Evolutionary conservation across 2,888 invertebrate genomes (phyloP), one percentile per base, ranked within the genome.

Genomic region (Acanthosepion pharaonis): DNA sequence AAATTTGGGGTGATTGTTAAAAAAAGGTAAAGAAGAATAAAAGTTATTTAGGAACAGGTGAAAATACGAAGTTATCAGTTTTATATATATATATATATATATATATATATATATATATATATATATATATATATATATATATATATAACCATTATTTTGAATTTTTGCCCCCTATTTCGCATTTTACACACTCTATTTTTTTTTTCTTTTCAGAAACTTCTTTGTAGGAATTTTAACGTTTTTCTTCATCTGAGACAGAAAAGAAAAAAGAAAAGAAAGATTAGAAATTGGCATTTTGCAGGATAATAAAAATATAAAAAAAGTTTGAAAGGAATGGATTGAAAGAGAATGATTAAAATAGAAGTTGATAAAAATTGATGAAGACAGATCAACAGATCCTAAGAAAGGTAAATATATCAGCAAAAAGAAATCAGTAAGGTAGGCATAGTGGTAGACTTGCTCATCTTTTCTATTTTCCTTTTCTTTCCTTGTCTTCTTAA

Each of bases 71-170:
- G 78, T 78, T 78, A 9, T 78, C 8, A 5, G 11, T 5, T 6
- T 53, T 92, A 92, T n/a, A 92, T 53, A 53, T 53, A 53, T 53
- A 53, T 53, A 15, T 53, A 20, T 42, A 91, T 91, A 91, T 92
- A 92, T n/a, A 92, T 92, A 92, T 33, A 92, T 92, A 92, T 33
- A 92, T 92, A 92, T 33, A 92, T 92, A 92, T 33, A 92, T 92
- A 42, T 33, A 92, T 92, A 92, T 33, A 42, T 92, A 92, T 33
- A 92, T 92, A 92, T 33, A 92, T 92, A 92, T 92, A 92, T 42
- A 42, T 42, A 2, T 42, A 42, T 42, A 42, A 42, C 42, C 3
- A 42, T 42, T 42, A 42, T 42, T 42, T 42, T 42, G 42, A 42
- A 42, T 42, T 42, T 42, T 42, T 42, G 42, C 42, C 42, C 3